Conservation (phyloP, 2,888 invertebrate species). For the Slavum lentiscoides region DNA sequence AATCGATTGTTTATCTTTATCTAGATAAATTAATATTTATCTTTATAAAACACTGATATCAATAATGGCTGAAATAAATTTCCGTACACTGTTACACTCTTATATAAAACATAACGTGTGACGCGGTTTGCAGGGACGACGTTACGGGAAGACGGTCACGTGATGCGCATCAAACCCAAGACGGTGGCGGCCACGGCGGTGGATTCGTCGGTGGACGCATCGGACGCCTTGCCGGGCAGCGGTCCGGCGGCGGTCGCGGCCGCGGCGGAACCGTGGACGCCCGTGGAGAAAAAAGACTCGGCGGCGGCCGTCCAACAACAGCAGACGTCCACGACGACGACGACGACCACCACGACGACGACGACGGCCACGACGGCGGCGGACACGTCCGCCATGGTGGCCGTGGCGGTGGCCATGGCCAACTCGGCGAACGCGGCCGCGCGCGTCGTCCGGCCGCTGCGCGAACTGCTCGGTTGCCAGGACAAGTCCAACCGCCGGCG, state of each 20-base stretch:
- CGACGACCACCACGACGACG: constrained; percentile 15
- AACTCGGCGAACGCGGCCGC: constrained; percentile 1
- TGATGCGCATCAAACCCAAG: constrained; percentile 48
- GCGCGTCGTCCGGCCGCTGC: constrained; percentile 58
- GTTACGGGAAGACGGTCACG: constrained; percentile 33
- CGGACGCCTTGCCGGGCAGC: constrained; percentile 50
- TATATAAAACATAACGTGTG: too few relatives aligned
- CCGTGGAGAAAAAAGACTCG: constrained; percentile 36
- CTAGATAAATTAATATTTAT: too few relatives aligned
- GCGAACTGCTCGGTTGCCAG: constrained; percentile 67
- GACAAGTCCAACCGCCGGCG: constrained; percentile 67
- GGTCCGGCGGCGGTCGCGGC: background rate
- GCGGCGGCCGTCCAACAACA: constrained; percentile 17
- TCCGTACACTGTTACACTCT: too few relatives aligned
- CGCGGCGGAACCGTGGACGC: constrained; percentile 42
- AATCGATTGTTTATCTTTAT: too few relatives aligned
- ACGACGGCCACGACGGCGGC: constrained; percentile 55
- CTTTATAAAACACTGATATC: too few relatives aligned
- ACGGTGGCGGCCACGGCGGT: constrained; percentile 28
- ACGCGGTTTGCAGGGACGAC: constrained; percentile 32
- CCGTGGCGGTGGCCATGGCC: constrained; percentile 27
- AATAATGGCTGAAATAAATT: too few relatives aligned
- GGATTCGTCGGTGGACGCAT: constrained; percentile 47
- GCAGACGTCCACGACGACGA: constrained; percentile 51
- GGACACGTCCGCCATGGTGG: constrained; percentile 53